These are phyloP conservation scores for Neodiprion lecontei DNA, from an alignment of 1,140 invertebrate species.

Conservation along the genomic window DNA sequence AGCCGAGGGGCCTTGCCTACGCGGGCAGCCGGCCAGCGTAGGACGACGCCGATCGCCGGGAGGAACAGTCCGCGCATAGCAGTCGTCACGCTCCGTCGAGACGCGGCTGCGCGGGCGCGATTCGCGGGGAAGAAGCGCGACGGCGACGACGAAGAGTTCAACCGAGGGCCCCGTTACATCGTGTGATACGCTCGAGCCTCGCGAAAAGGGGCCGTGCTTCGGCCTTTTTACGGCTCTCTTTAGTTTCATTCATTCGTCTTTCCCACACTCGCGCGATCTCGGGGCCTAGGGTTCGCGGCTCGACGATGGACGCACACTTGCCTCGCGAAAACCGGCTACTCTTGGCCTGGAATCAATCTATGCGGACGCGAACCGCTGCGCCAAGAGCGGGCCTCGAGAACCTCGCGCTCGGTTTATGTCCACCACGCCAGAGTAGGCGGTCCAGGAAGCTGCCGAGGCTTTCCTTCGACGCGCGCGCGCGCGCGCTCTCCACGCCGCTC, in stretches of 20 bases:
- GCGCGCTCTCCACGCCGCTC: background rate
- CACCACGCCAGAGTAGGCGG: slow-evolving; percentile 3
- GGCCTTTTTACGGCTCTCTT: background rate
- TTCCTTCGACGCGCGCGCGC: background rate
- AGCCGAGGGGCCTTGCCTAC: background rate
- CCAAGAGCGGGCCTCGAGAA: background rate
- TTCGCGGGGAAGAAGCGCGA: background rate
- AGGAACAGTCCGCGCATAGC: background rate
- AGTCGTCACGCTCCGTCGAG: background rate
- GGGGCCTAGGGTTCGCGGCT: background rate
- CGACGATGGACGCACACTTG: background rate
- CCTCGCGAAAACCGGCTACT: background rate
- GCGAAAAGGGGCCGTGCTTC: background rate
- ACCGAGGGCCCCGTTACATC: background rate
- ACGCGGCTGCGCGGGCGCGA: too few relatives aligned
- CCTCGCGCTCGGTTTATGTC: background rate
- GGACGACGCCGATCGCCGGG: background rate
- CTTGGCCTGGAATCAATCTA: slow-evolving; percentile 7
- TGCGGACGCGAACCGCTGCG: background rate
- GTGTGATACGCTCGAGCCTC: too few relatives aligned
- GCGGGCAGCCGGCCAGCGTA: background rate
- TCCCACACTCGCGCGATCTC: background rate
- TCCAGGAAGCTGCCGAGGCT: background rate
- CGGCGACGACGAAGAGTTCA: background rate
- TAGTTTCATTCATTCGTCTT: background rate